These are phyloP conservation scores for Tenthredo mesomela DNA, from an alignment of 2,888 invertebrate species.

Conservation along the genomic window DNA sequence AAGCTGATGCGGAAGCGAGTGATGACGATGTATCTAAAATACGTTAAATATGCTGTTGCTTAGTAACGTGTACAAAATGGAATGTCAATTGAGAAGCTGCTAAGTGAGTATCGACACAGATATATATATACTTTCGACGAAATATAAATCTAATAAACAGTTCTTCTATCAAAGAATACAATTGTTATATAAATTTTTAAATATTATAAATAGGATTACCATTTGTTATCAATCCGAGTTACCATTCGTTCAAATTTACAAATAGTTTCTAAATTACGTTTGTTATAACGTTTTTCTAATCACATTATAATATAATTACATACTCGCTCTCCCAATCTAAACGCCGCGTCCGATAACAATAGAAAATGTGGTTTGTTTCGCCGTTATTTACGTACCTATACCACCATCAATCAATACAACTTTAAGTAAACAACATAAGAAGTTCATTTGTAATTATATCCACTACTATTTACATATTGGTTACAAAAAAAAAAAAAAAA, in stretches of 20 bases:
- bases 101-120: conserved; percentile 46
- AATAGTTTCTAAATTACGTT: conserved; percentile 26
- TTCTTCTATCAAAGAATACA: conserved; percentile 46
- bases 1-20: conserved; percentile 82
- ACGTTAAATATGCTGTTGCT: conserved; percentile 32
- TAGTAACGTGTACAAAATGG: conserved; percentile 48
- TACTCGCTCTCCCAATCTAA: conserved; percentile 7
- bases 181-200: conserved; percentile 51
- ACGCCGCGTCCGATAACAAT: conserved; percentile 5
- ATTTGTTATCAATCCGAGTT: conserved; percentile 43
- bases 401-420: conserved; percentile 28
- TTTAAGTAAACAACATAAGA: conserved; percentile 22
- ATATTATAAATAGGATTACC: conserved; percentile 46
- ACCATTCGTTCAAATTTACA: conserved; percentile 42
- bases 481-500: conserved; percentile 1
- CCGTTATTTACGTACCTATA: neutral
- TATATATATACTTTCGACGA: conserved; percentile 22
- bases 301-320: neutral
- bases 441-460: conserved; percentile 38
- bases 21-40: conserved; percentile 74
- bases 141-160: conserved; percentile 21
- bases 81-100: conserved; percentile 49
- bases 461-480: conserved; percentile 48
- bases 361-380: neutral
- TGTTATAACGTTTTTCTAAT: conserved; percentile 30